Evolutionary conservation across 1,140 invertebrate genomes (phyloP).

Genomic region (Dinoponera quadriceps): DNA sequence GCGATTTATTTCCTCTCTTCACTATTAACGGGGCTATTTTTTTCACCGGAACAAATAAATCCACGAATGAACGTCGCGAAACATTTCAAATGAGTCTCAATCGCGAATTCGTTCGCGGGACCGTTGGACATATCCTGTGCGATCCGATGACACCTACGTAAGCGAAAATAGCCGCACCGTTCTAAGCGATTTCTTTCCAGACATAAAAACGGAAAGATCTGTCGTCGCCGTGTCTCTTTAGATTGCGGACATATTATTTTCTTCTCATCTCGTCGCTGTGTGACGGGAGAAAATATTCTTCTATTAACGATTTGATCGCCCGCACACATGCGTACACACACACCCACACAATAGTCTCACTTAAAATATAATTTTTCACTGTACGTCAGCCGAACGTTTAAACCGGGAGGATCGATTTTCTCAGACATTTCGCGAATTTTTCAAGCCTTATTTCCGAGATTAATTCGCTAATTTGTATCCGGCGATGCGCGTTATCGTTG

Average conservation of each 20-base stretch:
- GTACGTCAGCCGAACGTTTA: no score
- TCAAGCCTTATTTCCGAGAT: background rate
- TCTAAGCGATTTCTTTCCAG: background rate
- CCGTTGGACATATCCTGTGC: background rate
- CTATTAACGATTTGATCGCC: background rate
- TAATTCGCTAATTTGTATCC: slow-evolving; percentile 13
- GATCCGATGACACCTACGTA: slow-evolving; percentile 3
- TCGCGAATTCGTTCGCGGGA: background rate
- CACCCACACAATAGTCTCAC: background rate
- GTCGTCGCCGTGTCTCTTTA: slow-evolving; percentile 5
- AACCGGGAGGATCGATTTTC: slow-evolving; percentile 11
- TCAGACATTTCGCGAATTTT: background rate
- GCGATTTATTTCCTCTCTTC: slow-evolving; percentile 14
- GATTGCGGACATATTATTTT: background rate
- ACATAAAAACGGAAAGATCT: slow-evolving; percentile 12
- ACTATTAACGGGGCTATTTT: slow-evolving; percentile 7
- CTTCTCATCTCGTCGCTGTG: background rate
- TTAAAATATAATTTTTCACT: slow-evolving; percentile 17
- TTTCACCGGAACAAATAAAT: slow-evolving; percentile 11
- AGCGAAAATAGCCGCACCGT: slow-evolving; percentile 16
- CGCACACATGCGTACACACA: no score
- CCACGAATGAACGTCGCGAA: slow-evolving; percentile 33
- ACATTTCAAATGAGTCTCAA: background rate
- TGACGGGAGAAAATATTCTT: background rate
- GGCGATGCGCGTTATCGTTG: background rate